These are phyloP conservation scores for Silurus lanzhouensis DNA, from an alignment of 2,797 vertebrate genomes.

Conservation along the genomic window DNA sequence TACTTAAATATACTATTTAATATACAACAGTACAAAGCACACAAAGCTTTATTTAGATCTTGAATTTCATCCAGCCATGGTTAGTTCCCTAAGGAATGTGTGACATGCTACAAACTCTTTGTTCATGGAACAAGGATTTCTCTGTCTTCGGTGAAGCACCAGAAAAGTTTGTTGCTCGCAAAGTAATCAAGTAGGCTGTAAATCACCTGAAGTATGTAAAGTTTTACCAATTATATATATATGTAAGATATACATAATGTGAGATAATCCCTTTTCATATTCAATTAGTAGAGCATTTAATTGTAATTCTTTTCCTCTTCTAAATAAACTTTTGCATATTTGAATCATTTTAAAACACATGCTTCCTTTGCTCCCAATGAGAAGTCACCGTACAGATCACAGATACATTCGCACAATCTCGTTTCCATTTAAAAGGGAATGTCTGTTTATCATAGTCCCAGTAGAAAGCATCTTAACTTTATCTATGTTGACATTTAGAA, in stretches of 20 bases:
- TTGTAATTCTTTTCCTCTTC: neutral
- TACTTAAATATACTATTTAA: neutral
- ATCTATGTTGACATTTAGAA: neutral
- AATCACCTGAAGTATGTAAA: constrained; percentile 35
- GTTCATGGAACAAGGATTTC: constrained; percentile 36
- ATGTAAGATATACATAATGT: neutral
- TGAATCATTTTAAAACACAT: neutral
- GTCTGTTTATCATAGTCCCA: neutral
- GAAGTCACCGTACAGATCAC: neutral
- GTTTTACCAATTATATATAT: constrained; percentile 35
- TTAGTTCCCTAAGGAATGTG: constrained; percentile 39
- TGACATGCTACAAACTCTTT: constrained; percentile 24
- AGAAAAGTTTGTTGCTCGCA: constrained; percentile 19
- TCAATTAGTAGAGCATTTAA: neutral
- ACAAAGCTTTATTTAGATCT: constrained; percentile 21
- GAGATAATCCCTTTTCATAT: neutral
- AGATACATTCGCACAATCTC: neutral
- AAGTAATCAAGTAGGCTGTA: constrained; percentile 44
- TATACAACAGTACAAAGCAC: neutral
- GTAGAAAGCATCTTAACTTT: neutral
- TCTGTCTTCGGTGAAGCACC: constrained; percentile 43
- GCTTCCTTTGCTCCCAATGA: neutral
- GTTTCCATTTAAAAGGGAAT: neutral
- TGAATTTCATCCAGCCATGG: neutral
- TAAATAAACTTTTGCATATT: neutral